phyloP scores from a whole-genome alignment of 2,113 vertebrate species.

The Lota lota region DNA sequence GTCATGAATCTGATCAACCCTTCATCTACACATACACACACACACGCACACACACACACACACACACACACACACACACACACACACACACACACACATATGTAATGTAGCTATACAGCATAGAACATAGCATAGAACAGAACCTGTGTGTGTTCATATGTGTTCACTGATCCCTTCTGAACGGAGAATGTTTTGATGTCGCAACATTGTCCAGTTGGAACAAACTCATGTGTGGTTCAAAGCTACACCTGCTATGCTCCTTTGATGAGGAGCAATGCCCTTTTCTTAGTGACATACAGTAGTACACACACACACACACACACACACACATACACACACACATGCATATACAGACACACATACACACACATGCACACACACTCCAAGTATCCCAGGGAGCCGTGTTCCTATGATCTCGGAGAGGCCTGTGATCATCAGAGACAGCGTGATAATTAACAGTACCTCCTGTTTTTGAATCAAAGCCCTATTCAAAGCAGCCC shows the following conservation, averaged over 20 bases:
- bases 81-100: slow-evolving; percentile 9
- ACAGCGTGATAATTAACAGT: slow-evolving; percentile 53
- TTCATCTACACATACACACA: slow-evolving; percentile 34
- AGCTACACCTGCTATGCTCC: too few species aligned
- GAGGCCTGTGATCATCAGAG: slow-evolving; percentile 54
- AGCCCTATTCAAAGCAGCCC: slow-evolving; percentile 36
- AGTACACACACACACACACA: slow-evolving; percentile 3
- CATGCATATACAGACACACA: slow-evolving; percentile 13
- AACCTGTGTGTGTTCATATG: too few species aligned
- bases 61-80: slow-evolving; percentile 7
- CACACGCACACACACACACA: slow-evolving; percentile 8
- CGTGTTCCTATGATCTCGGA: slow-evolving; percentile 10
- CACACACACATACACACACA: slow-evolving; percentile 7
- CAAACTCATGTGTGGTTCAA: too few species aligned
- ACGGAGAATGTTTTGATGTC: too few species aligned
- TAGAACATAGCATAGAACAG: too few species aligned
- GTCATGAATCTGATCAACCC: slow-evolving; percentile 64
- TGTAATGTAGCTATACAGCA: too few species aligned
- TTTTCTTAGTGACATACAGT: too few species aligned
- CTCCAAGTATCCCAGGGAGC: neutral
- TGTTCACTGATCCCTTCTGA: too few species aligned
- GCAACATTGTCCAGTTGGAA: too few species aligned
- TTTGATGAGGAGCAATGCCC: too few species aligned
- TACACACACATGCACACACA: neutral
- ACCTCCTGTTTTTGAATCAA: slow-evolving; percentile 50